Conservation (phyloP, 2,888 invertebrate genomes). For the Aromia moschata region DNA sequence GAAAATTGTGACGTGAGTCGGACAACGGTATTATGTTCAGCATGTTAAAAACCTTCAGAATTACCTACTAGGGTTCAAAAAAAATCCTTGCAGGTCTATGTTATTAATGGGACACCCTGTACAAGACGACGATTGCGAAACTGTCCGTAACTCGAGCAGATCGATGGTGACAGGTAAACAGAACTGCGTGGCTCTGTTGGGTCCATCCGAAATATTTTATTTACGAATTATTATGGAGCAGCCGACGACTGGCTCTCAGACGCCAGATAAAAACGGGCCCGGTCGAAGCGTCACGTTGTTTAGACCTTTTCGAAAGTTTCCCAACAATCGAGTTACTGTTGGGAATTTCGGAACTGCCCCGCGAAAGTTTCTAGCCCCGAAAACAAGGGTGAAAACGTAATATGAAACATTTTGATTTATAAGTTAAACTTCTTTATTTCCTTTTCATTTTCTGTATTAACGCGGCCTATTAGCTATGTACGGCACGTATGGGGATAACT, state of each 20-base stretch:
- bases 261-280: constrained; percentile 15
- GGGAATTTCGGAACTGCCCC: constrained; percentile 21
- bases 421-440: constrained; percentile 22
- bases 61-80: too few relatives aligned
- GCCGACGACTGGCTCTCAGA: constrained; percentile 1
- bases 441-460: constrained; percentile 24
- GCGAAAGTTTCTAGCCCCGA: constrained; percentile 15
- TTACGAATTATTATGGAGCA: constrained; percentile 17
- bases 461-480: constrained; percentile 12
- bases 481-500: constrained; percentile 2
- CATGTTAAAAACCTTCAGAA: too few relatives aligned
- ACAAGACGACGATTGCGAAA: too few relatives aligned
- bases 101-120: too few relatives aligned
- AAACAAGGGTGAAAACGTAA: constrained; percentile 21
- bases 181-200: constrained; percentile 4
- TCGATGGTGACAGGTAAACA: not conserved
- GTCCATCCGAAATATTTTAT: constrained; percentile 21
- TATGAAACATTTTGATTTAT: constrained; percentile 32
- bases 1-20: too few relatives aligned
- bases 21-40: too few relatives aligned
- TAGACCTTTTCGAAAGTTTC: constrained; percentile 23
- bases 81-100: too few relatives aligned
- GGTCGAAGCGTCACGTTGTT: constrained; percentile 29
- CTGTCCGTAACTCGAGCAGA: too few relatives aligned
- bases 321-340: constrained; percentile 30